Percentiles rank a stretch among this genome's conserved stretches.
These are phyloP conservation scores for Synodontis membranacea DNA, from an alignment of 2,113 vertebrate genomes.

Conservation along the genomic window DNA sequence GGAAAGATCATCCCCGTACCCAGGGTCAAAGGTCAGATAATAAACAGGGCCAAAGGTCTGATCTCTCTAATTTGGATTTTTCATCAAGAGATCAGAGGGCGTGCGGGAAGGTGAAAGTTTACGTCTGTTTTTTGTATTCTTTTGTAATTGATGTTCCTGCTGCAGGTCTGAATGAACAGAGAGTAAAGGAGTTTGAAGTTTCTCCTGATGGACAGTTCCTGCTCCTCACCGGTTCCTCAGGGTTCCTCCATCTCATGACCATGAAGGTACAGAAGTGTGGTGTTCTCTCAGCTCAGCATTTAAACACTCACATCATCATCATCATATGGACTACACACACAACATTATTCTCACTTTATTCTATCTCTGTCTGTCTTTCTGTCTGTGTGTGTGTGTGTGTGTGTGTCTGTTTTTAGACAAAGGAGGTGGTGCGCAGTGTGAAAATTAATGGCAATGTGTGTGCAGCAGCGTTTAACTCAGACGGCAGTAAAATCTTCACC, in stretches of 20 bases:
- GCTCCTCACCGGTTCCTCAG: slow-evolving; percentile 84
- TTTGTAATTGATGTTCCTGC: neutral
- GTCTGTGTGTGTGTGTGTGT: neutral
- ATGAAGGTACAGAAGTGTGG: slow-evolving; percentile 79
- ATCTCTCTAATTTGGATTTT: neutral
- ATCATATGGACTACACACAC: neutral
- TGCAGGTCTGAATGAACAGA: slow-evolving; percentile 84
- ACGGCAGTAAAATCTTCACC: slow-evolving; percentile 82
- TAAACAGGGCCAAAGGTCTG: neutral
- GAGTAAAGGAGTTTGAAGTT: slow-evolving; percentile 83
- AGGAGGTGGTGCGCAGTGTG: slow-evolving; percentile 85
- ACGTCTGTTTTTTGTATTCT: neutral
- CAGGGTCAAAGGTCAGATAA: slow-evolving; percentile 79
- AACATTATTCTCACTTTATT: neutral
- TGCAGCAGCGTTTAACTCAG: slow-evolving; percentile 78
- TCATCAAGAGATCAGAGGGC: neutral
- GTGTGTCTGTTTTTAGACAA: slow-evolving; percentile 80
- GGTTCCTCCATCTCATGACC: slow-evolving; percentile 86
- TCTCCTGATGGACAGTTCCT: slow-evolving; percentile 86
- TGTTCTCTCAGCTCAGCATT: neutral
- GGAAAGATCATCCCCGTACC: slow-evolving; percentile 81
- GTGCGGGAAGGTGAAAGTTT: neutral
- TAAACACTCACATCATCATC: neutral
- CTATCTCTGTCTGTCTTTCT: neutral
- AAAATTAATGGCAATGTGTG: slow-evolving; percentile 83